These are phyloP conservation scores for Coleophora deauratella DNA, from an alignment of 2,888 invertebrate species.

Conservation along the genomic window DNA sequence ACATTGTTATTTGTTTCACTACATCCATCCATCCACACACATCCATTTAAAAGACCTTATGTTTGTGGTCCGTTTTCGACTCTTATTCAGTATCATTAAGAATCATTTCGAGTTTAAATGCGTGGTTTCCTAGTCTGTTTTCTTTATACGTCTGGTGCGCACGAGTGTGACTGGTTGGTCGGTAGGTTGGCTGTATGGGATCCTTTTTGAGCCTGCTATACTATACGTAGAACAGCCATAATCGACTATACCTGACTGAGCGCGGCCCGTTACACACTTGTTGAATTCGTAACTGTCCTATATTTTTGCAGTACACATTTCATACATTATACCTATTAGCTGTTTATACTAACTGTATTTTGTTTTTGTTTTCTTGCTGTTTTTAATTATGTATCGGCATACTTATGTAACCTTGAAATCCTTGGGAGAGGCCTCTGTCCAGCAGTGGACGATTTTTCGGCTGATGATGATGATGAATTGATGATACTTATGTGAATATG, in stretches of 20 bases:
- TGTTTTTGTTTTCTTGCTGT: no score
- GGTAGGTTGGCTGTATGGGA: conserved; percentile 34
- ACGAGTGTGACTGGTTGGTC: conserved; percentile 61
- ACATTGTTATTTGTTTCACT: conserved; percentile 32
- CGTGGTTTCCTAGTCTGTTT: conserved; percentile 31
- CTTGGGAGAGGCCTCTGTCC: no score
- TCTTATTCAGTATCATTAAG: conserved; percentile 40
- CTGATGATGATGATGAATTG: no score
- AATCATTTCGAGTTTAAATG: conserved; percentile 32
- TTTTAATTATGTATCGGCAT: no score
- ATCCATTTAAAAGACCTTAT: conserved; percentile 28
- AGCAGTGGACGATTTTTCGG: no score
- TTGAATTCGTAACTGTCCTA: conserved; percentile 18
- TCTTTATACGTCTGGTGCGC: conserved; percentile 46
- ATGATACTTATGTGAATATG: no score
- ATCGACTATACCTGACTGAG: conserved; percentile 69
- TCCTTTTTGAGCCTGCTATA: conserved; percentile 53
- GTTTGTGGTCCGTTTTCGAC: conserved; percentile 32
- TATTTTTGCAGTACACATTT: no score
- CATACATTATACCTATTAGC: no score
- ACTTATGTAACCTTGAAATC: no score
- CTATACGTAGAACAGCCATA: conserved; percentile 48
- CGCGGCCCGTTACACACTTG: conserved; percentile 37
- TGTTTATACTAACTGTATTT: no score
- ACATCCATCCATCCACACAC: conserved; percentile 32